These are phyloP conservation scores for Deilephila porcellus DNA, from an alignment of 2,888 invertebrate genomes.

Conservation along the genomic window DNA sequence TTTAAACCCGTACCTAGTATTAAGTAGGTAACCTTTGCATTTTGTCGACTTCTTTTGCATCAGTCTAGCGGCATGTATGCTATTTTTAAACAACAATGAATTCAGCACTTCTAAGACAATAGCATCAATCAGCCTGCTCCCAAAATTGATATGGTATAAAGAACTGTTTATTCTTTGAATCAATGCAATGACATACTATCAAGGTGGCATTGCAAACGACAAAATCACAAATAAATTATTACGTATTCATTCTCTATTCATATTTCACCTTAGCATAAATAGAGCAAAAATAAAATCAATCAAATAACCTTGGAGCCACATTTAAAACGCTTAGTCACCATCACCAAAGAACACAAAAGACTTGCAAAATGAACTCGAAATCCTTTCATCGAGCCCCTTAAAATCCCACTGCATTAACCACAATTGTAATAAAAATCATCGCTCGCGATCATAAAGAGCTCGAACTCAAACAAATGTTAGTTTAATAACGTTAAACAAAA, in stretches of 20 bases:
- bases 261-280: background rate
- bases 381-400: background rate
- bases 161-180: too few relatives aligned
- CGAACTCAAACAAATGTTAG: conserved; percentile 5
- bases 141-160: too few relatives aligned
- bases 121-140: too few relatives aligned
- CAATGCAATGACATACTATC: too few relatives aligned
- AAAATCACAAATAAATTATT: background rate
- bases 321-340: background rate
- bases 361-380: background rate
- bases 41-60: too few relatives aligned
- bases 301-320: background rate
- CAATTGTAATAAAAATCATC: conserved; percentile 26
- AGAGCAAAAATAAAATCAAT: background rate
- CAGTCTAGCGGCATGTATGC: too few relatives aligned
- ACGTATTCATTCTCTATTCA: background rate
- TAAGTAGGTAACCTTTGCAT: too few relatives aligned
- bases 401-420: background rate
- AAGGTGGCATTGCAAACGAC: too few relatives aligned
- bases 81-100: too few relatives aligned
- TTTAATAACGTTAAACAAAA: conserved; percentile 36
- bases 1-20: too few relatives aligned
- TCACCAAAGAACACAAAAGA: background rate
- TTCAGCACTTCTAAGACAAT: too few relatives aligned
- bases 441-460: conserved; percentile 2